These are phyloP conservation scores for Tortrix viridana DNA, from an alignment of 2,888 invertebrate species.

Conservation along the genomic window DNA sequence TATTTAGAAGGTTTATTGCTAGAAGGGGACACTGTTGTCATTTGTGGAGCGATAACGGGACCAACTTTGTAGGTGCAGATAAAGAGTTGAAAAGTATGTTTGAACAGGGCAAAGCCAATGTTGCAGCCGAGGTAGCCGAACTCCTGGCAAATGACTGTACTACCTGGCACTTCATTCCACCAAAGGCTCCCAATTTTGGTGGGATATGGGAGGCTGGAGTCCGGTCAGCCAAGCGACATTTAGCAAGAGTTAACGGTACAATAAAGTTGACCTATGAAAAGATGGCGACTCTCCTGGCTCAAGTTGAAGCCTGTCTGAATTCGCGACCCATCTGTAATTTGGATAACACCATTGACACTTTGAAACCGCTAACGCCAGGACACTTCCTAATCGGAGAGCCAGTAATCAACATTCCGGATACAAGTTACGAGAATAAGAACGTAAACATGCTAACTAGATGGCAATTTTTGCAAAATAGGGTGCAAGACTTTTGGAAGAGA, in stretches of 20 bases:
- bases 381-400: too few relatives aligned
- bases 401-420: too few relatives aligned
- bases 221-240: slow-evolving; percentile 40
- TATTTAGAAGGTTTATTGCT: slow-evolving; percentile 23
- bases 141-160: slow-evolving; percentile 29
- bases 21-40: slow-evolving; percentile 37
- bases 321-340: slow-evolving; percentile 39
- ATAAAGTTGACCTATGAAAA: slow-evolving; percentile 41
- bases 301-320: slow-evolving; percentile 41
- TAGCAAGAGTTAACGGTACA: slow-evolving; percentile 40
- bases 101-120: slow-evolving; percentile 5
- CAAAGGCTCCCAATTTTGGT: slow-evolving; percentile 12
- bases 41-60: slow-evolving; percentile 42
- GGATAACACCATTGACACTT: not conserved
- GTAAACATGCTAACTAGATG: slow-evolving; percentile 36
- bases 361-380: too few relatives aligned
- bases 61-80: slow-evolving; percentile 25
- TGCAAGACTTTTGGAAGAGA: slow-evolving; percentile 45
- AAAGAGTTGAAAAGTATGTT: slow-evolving; percentile 13
- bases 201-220: slow-evolving; percentile 40
- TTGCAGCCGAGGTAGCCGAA: slow-evolving; percentile 36
- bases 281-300: slow-evolving; percentile 36
- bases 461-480: slow-evolving; percentile 45
- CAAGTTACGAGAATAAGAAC: too few relatives aligned
- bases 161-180: slow-evolving; percentile 38